Conservation (phyloP, 2,888 invertebrate species). For the Synergus japonicus region DNA sequence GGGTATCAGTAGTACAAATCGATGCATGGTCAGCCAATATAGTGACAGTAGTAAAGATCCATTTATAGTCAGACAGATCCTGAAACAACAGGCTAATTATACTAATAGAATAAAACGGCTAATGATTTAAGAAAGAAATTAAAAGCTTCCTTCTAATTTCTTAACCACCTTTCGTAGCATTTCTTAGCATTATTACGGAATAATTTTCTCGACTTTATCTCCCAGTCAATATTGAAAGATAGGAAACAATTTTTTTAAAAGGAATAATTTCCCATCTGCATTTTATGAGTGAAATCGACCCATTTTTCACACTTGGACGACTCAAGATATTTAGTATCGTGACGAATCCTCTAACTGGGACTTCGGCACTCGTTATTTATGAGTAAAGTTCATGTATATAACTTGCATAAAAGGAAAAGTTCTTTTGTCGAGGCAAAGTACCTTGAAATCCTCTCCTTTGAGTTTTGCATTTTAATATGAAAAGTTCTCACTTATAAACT, state of each 20-base stretch:
- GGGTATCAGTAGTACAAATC: too few relatives aligned
- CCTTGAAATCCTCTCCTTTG: conserved; percentile 4
- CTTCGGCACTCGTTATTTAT: conserved; percentile 29
- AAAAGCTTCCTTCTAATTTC: not conserved
- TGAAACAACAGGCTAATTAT: too few relatives aligned
- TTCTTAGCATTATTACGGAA: not conserved
- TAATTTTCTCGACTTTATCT: not conserved
- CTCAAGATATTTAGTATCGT: conserved; percentile 21
- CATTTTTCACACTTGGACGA: conserved; percentile 22
- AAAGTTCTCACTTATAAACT: conserved; percentile 8
- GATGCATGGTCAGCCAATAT: too few relatives aligned
- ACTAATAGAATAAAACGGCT: too few relatives aligned
- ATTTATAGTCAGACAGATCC: too few relatives aligned
- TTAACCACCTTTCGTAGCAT: not conserved
- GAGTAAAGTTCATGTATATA: conserved; percentile 8
- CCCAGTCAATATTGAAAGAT: not conserved
- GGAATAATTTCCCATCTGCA: not conserved
- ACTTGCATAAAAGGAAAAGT: conserved; percentile 12
- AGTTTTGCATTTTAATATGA: conserved; percentile 16
- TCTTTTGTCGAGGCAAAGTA: conserved; percentile 16
- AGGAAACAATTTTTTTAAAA: not conserved
- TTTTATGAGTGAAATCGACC: conserved; percentile 25
- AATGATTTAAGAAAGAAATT: not conserved
- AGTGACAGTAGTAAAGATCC: too few relatives aligned
- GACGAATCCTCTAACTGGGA: conserved; percentile 4